phyloP scores from a whole-genome alignment of 2,113 vertebrate species.

The Puma concolor region DNA sequence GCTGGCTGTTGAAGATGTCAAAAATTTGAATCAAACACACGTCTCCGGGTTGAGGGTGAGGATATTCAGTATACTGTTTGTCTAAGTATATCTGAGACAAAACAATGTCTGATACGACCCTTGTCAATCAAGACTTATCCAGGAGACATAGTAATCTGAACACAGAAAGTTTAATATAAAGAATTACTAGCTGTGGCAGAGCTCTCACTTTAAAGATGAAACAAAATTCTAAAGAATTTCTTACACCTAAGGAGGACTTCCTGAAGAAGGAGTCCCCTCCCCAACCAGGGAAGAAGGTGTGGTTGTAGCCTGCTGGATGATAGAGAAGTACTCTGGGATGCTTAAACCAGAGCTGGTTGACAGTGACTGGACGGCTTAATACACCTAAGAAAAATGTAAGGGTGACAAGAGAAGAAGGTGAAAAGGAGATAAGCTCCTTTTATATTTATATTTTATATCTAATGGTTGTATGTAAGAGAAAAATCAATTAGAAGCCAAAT shows the following conservation, averaged over 20 bases:
- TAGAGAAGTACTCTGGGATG: background rate
- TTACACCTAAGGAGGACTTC: background rate
- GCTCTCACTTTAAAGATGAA: background rate
- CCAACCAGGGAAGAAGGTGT: background rate
- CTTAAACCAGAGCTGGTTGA: background rate
- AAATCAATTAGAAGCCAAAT: background rate
- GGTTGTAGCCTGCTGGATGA: background rate
- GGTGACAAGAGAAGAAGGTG: rapidly evolving
- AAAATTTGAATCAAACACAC: background rate
- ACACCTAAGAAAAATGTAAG: background rate
- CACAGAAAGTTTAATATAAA: background rate
- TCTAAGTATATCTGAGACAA: background rate
- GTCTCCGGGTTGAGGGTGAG: background rate
- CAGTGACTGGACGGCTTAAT: background rate
- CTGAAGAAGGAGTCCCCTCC: background rate
- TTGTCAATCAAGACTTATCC: background rate
- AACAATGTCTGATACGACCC: background rate
- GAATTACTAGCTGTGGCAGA: background rate
- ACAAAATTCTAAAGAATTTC: background rate
- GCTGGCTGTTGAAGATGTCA: background rate
- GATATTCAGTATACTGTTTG: background rate
- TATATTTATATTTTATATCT: background rate
- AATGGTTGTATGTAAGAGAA: background rate
- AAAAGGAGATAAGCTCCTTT: background rate
- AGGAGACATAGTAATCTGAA: background rate